These are phyloP conservation scores for Rhabditoides inermis DNA, from an alignment of 2,888 invertebrate genomes.

Conservation along the genomic window DNA sequence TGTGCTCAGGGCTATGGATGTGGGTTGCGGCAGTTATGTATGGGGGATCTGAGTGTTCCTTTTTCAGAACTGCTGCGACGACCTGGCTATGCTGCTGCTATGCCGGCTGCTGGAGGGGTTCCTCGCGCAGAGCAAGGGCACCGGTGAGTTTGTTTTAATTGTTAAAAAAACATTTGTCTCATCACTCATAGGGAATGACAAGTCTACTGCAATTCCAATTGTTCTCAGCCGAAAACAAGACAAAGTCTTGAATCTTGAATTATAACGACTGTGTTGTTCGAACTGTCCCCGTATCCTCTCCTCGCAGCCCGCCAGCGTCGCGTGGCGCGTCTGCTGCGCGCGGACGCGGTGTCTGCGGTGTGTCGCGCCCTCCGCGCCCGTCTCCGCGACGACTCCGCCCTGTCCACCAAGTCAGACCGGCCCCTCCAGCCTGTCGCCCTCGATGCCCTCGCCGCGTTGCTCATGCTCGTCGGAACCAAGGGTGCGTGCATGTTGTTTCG, in stretches of 20 bases:
- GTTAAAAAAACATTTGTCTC: too few relatives aligned
- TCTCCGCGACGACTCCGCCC: slow-evolving; percentile 8
- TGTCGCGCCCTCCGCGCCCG: slow-evolving; percentile 18
- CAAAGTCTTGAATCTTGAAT: too few relatives aligned
- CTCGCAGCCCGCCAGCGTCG: slow-evolving; percentile 18
- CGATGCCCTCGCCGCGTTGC: slow-evolving; percentile 12
- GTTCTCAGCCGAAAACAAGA: slow-evolving; percentile 1
- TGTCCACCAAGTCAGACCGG: too few relatives aligned
- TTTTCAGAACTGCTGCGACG: slow-evolving; percentile 13
- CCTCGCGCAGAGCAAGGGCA: slow-evolving; percentile 11
- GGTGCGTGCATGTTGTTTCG: slow-evolving; percentile 13
- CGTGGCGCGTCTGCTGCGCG: slow-evolving; percentile 23
- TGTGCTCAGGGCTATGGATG: too few relatives aligned
- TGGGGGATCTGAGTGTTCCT: too few relatives aligned
- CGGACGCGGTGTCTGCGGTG: slow-evolving; percentile 20
- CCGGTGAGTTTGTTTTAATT: too few relatives aligned
- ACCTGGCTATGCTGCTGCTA: slow-evolving; percentile 17
- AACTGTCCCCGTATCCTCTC: too few relatives aligned
- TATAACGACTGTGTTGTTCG: too few relatives aligned
- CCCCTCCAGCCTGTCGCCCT: slow-evolving; percentile 10
- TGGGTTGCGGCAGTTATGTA: too few relatives aligned
- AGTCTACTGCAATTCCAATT: slow-evolving; percentile 14
- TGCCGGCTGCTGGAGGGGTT: slow-evolving; percentile 27
- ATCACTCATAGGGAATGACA: too few relatives aligned
- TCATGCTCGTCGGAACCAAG: slow-evolving; percentile 8